Conservation (phyloP, 2,797 vertebrate genomes). For the Eleutherodactylus coqui region DNA sequence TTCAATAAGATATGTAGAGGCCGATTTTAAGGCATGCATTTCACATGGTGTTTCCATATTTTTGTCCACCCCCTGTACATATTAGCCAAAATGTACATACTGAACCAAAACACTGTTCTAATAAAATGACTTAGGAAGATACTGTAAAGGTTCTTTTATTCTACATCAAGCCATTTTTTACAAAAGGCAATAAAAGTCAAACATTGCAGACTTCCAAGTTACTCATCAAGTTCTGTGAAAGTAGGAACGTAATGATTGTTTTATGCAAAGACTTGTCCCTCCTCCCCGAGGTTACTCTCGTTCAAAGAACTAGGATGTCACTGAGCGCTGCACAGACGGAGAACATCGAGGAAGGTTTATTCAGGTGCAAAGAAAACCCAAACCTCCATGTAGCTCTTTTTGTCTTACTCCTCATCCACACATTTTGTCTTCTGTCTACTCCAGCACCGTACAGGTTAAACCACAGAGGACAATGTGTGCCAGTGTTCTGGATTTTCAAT, state of each 20-base stretch:
- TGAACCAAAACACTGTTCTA: too few species aligned
- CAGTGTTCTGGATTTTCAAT: not conserved
- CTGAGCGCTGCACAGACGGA: slow-evolving; percentile 13
- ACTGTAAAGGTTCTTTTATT: not conserved
- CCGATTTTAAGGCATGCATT: too few species aligned
- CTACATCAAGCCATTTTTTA: not conserved
- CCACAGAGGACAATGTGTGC: slow-evolving; percentile 30
- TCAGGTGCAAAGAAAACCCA: slow-evolving; percentile 24
- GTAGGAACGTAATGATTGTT: not conserved
- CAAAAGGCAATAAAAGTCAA: not conserved
- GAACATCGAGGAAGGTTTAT: slow-evolving; percentile 36
- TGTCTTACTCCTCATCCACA: not conserved
- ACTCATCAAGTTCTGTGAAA: slow-evolving; percentile 25
- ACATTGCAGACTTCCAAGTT: not conserved
- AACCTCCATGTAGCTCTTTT: not conserved
- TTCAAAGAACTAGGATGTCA: slow-evolving; percentile 59
- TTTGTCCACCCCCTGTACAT: too few species aligned
- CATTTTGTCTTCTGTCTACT: not conserved
- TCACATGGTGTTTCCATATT: too few species aligned
- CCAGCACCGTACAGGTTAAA: slow-evolving; percentile 8
- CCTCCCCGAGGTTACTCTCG: slow-evolving; percentile 56
- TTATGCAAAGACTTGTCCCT: slow-evolving; percentile 18
- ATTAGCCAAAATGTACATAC: too few species aligned
- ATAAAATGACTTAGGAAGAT: not conserved
- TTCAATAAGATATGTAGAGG: too few species aligned